Conservation (phyloP, 2,888 invertebrate genomes). For the Dicranocentrus wangi region DNA sequence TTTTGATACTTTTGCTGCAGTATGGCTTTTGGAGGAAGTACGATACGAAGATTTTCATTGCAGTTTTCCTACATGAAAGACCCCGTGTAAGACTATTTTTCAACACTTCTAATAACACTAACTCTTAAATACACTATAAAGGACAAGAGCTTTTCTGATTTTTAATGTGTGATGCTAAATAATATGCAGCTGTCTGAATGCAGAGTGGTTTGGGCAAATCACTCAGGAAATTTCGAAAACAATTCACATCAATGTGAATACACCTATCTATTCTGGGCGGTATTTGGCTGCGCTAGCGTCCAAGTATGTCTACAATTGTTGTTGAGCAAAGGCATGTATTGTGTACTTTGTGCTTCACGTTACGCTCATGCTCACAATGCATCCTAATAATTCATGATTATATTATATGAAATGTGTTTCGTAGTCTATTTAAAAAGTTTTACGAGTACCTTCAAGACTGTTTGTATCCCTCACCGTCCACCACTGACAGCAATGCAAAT, state of each 20-base stretch:
- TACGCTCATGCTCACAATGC: too few relatives aligned
- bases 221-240: conserved; percentile 53
- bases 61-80: conserved; percentile 48
- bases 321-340: too few relatives aligned
- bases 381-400: too few relatives aligned
- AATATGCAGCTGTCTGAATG: conserved; percentile 34
- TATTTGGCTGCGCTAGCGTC: conserved; percentile 49
- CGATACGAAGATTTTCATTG: conserved; percentile 52
- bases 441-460: conserved; percentile 57
- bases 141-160: too few relatives aligned
- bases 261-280: conserved; percentile 48
- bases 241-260: conserved; percentile 51
- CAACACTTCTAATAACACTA: background rate
- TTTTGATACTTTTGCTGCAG: too few relatives aligned
- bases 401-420: background rate
- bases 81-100: conserved; percentile 30
- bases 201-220: conserved; percentile 50
- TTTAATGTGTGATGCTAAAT: too few relatives aligned
- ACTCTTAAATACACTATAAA: too few relatives aligned
- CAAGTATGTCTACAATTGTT: conserved; percentile 36
- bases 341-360: too few relatives aligned
- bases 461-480: conserved; percentile 44
- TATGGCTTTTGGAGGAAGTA: conserved; percentile 54
- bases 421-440: conserved; percentile 56
- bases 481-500: conserved; percentile 14